Conservation (phyloP, 1,140 invertebrate species). For the Harpegnathos saltator region DNA sequence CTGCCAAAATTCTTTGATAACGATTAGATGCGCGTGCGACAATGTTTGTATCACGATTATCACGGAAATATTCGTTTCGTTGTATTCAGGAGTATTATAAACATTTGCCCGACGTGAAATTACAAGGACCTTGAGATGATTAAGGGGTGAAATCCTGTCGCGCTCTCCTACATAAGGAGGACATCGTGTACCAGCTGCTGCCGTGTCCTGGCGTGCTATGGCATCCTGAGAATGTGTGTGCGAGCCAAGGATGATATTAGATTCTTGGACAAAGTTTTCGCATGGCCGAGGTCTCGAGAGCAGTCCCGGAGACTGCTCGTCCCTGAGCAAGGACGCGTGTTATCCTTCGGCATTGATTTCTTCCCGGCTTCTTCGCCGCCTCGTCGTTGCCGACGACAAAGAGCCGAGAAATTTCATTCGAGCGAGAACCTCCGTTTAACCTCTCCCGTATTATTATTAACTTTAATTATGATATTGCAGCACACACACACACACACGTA, state of each 20-base stretch:
- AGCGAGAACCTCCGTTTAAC: conserved; percentile 5
- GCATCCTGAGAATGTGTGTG: conserved; percentile 84
- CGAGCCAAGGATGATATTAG: conserved; percentile 85
- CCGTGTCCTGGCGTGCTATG: conserved; percentile 66
- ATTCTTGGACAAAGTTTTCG: conserved; percentile 85
- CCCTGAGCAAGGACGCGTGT: conserved; percentile 70
- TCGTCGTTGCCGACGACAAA: conserved; percentile 49
- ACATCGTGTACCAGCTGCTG: conserved; percentile 61
- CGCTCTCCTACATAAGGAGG: conserved; percentile 21
- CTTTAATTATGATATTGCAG: background rate
- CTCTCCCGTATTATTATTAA: background rate
- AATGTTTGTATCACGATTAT: background rate
- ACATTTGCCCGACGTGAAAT: conserved; percentile 38
- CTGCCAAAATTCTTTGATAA: background rate
- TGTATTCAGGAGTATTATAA: conserved; percentile 14
- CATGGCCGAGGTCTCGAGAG: conserved; percentile 78
- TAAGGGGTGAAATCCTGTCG: conserved; percentile 54
- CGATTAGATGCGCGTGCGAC: background rate
- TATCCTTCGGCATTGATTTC: conserved; percentile 75
- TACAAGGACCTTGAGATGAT: conserved; percentile 48
- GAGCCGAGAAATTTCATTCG: conserved; percentile 36
- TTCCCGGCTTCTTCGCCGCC: conserved; percentile 55
- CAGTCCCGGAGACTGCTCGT: conserved; percentile 67
- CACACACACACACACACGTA: background rate
- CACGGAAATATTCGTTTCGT: background rate